Base-by-base conservation (phyloP, 2,888 invertebrate species). In the Embidobia sp. region DNA sequence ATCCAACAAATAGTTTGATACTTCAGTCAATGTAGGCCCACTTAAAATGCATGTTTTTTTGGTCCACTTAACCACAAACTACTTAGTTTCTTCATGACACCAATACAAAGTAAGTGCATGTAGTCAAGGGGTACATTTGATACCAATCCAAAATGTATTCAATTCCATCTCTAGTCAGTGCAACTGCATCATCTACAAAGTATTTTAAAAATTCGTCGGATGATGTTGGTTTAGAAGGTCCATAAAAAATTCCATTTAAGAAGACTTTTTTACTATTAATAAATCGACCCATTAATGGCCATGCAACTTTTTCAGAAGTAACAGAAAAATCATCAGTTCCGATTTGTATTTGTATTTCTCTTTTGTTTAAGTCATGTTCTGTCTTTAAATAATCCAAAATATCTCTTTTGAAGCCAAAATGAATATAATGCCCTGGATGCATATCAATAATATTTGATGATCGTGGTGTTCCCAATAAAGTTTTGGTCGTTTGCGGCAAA, bases 221-320 rank as follows among this genome's bases (percentile, higher is more conserved):
- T 10, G 31, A 33, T n/a, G 4, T 11, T n/a, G 31, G 31, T 33
- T 33, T 33, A 1, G 31, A n/a, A n/a, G 8, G 4, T n/a, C 31
- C 31, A 33, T 33, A 33, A n/a, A n/a, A 33, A 8, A 33, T 33
- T 8, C 31, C 31, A 11, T n/a, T 33, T 11, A 33, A 33, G n/a
- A 33, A 33, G 4, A 33, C 31, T n/a, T 33, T 33, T 11, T 33
- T 33, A 11, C 31, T 33, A 1, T 8, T 4, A n/a, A 10, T 33
- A 33, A 33, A 4, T 4, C 31, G 31, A n/a, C 31, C 31, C 31
- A 33, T 33, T n/a, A 33, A n/a, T n/a, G 31, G 31, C 31, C 31
- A 33, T 4, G n/a, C 7, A 7, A n/a, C 31, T 33, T 33, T 33
- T 11, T 33, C 31, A 33, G n/a, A 2, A 10, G 31, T 33, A 33